Conservation (phyloP, 2,797 vertebrate species). For the Coluber constrictor region DNA sequence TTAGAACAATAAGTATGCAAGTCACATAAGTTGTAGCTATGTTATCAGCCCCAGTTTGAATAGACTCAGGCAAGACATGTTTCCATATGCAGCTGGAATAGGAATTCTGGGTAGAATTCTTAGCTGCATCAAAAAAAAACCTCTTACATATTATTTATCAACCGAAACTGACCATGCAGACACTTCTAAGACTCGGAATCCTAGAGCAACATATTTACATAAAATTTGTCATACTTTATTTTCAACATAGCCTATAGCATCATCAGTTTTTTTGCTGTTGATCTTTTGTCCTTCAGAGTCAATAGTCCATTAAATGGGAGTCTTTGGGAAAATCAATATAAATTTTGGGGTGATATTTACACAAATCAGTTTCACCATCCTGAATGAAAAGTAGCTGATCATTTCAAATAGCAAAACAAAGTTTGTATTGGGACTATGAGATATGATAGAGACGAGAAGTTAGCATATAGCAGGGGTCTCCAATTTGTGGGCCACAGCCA, state of each 20-base stretch:
- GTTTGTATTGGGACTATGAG: background rate
- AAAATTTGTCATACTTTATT: background rate
- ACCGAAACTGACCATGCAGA: background rate
- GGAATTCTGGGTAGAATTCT: background rate
- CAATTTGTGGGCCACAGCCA: too few relatives aligned
- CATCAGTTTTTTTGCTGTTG: background rate
- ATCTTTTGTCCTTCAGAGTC: background rate
- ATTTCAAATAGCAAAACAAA: background rate
- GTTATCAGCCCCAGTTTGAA: background rate
- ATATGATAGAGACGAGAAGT: too few relatives aligned
- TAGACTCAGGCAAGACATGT: background rate
- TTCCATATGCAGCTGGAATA: background rate
- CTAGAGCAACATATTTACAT: background rate
- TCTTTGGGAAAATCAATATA: background rate
- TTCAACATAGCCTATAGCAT: background rate
- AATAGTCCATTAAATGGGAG: background rate
- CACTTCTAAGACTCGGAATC: background rate
- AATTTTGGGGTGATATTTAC: background rate
- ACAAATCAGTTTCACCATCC: background rate
- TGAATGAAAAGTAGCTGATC: background rate
- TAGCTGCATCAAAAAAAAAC: background rate
- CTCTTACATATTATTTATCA: background rate
- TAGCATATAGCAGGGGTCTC: too few relatives aligned
- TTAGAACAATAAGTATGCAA: background rate
- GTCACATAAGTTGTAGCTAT: background rate